Percentiles rank a stretch among this genome's conserved stretches.
Conservation (phyloP, 2,113 vertebrate genomes). For the Turdus rufiventris region DNA sequence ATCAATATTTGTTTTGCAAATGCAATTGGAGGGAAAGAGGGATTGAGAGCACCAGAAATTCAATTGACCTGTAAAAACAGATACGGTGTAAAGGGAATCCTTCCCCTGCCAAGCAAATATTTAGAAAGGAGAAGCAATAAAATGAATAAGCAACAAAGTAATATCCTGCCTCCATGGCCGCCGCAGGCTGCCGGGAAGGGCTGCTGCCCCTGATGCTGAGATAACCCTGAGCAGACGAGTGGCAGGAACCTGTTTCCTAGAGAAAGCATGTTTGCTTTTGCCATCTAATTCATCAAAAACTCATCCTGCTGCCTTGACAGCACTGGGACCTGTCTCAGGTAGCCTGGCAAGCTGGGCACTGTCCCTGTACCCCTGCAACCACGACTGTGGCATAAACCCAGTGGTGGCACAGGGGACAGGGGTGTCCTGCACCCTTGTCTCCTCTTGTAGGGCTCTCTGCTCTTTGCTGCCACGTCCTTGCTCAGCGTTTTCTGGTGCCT, state of each 20-base stretch:
- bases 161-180: not conserved
- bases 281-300: not conserved
- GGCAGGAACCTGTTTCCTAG: conserved; percentile 34
- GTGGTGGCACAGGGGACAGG: not conserved
- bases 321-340: not conserved
- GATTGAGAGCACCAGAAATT: conserved; percentile 52
- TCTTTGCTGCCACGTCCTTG: not conserved
- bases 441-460: not conserved
- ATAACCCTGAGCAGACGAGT: not conserved
- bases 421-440: not conserved
- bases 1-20: conserved; percentile 68
- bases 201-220: not conserved
- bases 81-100: conserved; percentile 55
- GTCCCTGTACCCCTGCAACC: not conserved
- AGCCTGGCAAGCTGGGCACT: not conserved
- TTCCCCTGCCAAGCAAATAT: conserved; percentile 66
- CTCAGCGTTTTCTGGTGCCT: not conserved
- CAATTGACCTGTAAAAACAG: conserved; percentile 62
- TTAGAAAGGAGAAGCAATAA: conserved; percentile 67
- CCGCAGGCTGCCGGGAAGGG: conserved; percentile 22
- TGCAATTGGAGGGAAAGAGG: conserved; percentile 40
- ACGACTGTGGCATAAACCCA: rapidly evolving
- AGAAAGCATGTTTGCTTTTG: conserved; percentile 22
- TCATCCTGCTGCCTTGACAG: not conserved
- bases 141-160: conserved; percentile 64